Percentiles rank a stretch among this genome's conserved stretches.
These are phyloP conservation scores for Sebastes oblongus DNA, from an alignment of 2,797 vertebrate genomes.

Conservation along the genomic window DNA sequence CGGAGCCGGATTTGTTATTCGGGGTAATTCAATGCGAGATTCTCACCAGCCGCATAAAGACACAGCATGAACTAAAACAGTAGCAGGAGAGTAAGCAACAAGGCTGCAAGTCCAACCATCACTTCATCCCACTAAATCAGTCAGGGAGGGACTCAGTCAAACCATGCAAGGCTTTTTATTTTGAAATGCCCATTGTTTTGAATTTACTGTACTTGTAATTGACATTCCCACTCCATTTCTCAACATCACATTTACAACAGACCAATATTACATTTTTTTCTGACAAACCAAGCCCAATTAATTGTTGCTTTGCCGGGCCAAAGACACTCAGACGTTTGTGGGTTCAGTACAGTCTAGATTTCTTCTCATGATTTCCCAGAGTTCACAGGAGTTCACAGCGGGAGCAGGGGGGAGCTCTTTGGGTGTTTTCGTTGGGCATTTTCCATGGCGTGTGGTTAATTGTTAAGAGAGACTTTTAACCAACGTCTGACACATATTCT, in stretches of 20 bases:
- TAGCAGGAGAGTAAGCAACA: constrained; percentile 12
- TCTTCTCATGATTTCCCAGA: constrained; percentile 69
- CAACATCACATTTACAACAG: constrained; percentile 56
- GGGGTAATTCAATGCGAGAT: constrained; percentile 60
- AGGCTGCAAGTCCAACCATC: constrained; percentile 8
- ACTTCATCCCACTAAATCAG: constrained; percentile 21
- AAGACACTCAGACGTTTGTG: constrained; percentile 68
- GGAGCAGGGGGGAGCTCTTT: constrained; percentile 51
- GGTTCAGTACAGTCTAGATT: constrained; percentile 68
- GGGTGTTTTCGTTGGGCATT: constrained; percentile 76
- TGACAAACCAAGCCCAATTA: constrained; percentile 65
- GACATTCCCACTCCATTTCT: constrained; percentile 58
- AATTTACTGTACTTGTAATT: constrained; percentile 59
- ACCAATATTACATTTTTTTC: constrained; percentile 51
- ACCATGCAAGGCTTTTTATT: constrained; percentile 33
- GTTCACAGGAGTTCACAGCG: constrained; percentile 74
- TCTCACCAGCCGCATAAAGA: constrained; percentile 53
- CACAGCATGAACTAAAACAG: constrained; percentile 56
- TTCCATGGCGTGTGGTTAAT: constrained; percentile 81
- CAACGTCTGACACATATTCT: constrained; percentile 78
- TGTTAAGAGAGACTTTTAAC: constrained; percentile 77
- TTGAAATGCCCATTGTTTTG: constrained; percentile 47
- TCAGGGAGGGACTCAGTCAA: constrained; percentile 20
- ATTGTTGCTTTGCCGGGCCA: constrained; percentile 63
- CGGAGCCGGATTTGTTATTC: constrained; percentile 73